Evolutionary conservation across 2,888 invertebrate species (phyloP), one percentile per base, ranked within the genome.

Genomic region (Operophtera brumata): DNA sequence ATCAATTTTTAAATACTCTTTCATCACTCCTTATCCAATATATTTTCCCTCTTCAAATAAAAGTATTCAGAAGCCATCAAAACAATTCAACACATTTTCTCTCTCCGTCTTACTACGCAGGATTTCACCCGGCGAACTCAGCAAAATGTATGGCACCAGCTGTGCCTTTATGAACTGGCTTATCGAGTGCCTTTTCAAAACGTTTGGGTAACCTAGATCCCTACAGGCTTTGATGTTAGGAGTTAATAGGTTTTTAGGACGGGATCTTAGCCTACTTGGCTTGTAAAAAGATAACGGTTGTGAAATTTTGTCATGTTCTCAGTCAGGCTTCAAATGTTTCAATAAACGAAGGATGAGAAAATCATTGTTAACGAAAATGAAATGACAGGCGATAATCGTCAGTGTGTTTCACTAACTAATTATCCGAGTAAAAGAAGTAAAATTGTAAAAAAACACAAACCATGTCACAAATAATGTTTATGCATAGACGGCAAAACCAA

Each of bases 121-220:
- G 30, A 46, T 40, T 43, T 6, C 35, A 13, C 20, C 2, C 11
- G 20, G 14, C 37, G n/a, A 34, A 46, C 39, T 56, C 51, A 51
- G 47, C 51, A 35, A 35, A 51, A 51, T 51, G 50, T 35, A 30
- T 10, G 46, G 35, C 47, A 26, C 34, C 59, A 61, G 60, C 56
- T 59, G 64, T 20, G 54, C 48, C 41, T 60, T 62, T 62, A 61
- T 62, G 59, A 54, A 61, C 62, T 53, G 61, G 52, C 61, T 62
- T 64, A 65, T 60, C 59, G 61, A 67, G 65, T 51, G 45, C 58
- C 61, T 57, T 54, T 61, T 63, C 60, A 61, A 65, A 61, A 65
- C 61, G 57, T 55, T 57, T 54, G 52, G 40, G 46, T 48, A 54
- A 47, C 50, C 57, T 35, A 53, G 54, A 40, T 51, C 13, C 37